Conservation (phyloP, 2,113 vertebrate genomes). For the Strix aluco region DNA sequence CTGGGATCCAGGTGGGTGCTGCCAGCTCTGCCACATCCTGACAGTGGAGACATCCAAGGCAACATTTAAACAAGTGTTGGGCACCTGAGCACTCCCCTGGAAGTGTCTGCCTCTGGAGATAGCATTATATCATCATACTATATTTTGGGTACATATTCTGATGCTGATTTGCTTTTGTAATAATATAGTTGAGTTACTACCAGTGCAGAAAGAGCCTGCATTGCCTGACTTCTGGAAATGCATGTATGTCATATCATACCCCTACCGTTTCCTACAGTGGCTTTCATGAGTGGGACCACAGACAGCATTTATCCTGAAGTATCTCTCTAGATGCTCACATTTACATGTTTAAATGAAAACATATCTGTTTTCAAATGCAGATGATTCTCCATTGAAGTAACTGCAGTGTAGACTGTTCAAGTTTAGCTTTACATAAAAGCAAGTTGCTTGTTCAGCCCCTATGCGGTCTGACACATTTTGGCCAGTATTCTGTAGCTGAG, state of each 20-base stretch:
- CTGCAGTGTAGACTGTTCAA: neutral
- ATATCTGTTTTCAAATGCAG: neutral
- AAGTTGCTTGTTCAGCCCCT: neutral
- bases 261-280: neutral
- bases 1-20: neutral
- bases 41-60: neutral
- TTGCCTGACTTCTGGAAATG: neutral
- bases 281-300: neutral
- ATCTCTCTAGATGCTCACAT: neutral
- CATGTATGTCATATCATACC: neutral
- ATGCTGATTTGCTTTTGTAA: neutral
- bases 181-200: neutral
- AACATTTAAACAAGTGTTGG: neutral
- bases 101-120: neutral
- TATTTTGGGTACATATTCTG: neutral
- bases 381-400: neutral
- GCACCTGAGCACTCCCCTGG: accelerated
- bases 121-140: neutral
- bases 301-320: neutral
- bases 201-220: neutral
- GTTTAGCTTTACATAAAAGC: neutral
- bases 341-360: neutral
- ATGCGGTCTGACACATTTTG: neutral
- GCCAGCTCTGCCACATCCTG: neutral
- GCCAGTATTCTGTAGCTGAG: neutral